phyloP scores from a whole-genome alignment of 2,888 invertebrate genomes.

The Prosopocoilus inquinatus region DNA sequence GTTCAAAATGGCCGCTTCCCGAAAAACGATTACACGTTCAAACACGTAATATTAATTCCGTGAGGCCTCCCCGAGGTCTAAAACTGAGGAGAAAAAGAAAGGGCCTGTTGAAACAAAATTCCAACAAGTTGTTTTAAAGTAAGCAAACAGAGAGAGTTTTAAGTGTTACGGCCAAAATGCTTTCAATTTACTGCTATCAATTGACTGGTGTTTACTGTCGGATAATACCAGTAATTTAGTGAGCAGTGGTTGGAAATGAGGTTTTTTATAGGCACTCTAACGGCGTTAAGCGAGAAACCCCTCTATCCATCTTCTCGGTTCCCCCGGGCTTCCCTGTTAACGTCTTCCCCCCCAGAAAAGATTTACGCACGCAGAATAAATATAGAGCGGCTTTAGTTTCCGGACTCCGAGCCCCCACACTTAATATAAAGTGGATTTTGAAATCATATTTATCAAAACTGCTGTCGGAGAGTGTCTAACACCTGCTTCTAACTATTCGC shows the following conservation, averaged over 20 bases:
- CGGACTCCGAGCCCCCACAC: conserved; percentile 34
- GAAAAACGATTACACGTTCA: too few relatives aligned
- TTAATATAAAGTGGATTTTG: conserved; percentile 48
- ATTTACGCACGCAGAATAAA: conserved; percentile 40
- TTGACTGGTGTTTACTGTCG: conserved; percentile 49
- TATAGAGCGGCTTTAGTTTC: conserved; percentile 30
- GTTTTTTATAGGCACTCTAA: conserved; percentile 38
- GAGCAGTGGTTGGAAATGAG: conserved; percentile 40
- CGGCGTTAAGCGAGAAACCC: conserved; percentile 33
- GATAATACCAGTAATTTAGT: conserved; percentile 42
- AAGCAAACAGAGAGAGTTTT: neutral
- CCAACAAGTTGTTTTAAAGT: conserved; percentile 6
- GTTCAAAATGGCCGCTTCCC: neutral
- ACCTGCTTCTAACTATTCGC: neutral
- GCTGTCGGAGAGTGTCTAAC: neutral
- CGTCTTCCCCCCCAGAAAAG: conserved; percentile 24
- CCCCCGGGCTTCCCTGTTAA: conserved; percentile 29
- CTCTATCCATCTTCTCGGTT: conserved; percentile 37
- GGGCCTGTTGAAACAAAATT: neutral
- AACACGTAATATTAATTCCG: too few relatives aligned
- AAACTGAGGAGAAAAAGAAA: too few relatives aligned
- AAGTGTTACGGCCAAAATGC: conserved; percentile 11
- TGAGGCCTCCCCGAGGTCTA: too few relatives aligned
- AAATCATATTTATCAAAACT: conserved; percentile 40
- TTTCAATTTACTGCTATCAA: conserved; percentile 38